Evolutionary conservation across 2,888 invertebrate genomes (phyloP), one percentile per base, ranked within the genome.

Genomic region (Athalia cordata): DNA sequence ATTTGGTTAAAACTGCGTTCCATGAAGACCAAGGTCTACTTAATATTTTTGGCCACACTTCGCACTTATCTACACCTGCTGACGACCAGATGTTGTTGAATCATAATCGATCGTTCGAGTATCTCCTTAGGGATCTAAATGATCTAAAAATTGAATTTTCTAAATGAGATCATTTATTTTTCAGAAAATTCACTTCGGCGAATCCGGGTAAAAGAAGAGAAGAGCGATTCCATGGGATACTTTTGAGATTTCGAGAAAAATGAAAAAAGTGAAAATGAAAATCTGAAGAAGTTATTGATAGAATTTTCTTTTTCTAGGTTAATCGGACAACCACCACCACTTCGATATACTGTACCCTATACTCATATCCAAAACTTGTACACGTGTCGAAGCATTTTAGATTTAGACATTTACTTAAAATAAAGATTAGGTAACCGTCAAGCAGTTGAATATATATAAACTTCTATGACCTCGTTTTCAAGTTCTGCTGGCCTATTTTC

Each of bases 391-490:
- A 82, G 55, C 4, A 55, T 55, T 55, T 55, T 55, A 9, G 55
- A 83, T 82, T 82, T 81, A 80, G 82, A 81, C 80, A 79, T 77
- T 68, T 76, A 78, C 80, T 82, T 72, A 80, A 82, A 83, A 84
- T 84, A 84, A 84, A 80, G 79, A 84, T 84, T 82, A 81, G 80
- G 80, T 81, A 84, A 83, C 72, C 65, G 47, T 29, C 43, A 59
- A 11, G 50, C 43, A 70, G 64, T 72, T 79, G 76, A 77, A 77
- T 79, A 81, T 79, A 81, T 72, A 78, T 65, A 13, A 62, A 52
- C 62, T 11, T 13, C 5, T n/a, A 49, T 77, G 83, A 80, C 82
- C 83, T 80, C 80, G 80, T 66, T 66, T 66, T 66, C 66, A 11
- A 7, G 47, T 66, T 66, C 64, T 65, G n/a, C 47, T 66, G 66